These are phyloP conservation scores for Endotricha flammealis DNA, from an alignment of 2,888 invertebrate species.

Conservation along the genomic window DNA sequence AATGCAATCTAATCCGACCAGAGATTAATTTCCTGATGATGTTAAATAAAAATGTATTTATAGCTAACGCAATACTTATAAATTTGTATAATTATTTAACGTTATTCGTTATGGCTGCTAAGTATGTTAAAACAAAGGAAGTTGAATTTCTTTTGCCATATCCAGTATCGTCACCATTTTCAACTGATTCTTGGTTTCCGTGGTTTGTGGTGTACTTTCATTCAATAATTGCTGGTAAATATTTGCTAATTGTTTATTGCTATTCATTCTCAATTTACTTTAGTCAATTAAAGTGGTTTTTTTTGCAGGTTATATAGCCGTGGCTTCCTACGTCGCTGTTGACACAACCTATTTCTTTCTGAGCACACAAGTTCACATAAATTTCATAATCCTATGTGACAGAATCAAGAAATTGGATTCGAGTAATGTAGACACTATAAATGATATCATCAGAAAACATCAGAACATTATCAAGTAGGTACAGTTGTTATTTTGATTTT, in stretches of 20 bases:
- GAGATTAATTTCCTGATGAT: slow-evolving; percentile 7
- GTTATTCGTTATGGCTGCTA: slow-evolving; percentile 5
- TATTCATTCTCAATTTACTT: too few species aligned
- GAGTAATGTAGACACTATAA: slow-evolving; percentile 1
- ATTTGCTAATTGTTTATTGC: too few species aligned
- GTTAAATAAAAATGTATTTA: slow-evolving; percentile 6
- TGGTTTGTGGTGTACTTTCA: slow-evolving; percentile 15
- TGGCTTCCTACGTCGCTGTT: slow-evolving; percentile 2
- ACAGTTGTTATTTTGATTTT: neutral
- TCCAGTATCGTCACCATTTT: slow-evolving; percentile 12
- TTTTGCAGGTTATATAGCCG: slow-evolving; percentile 10
- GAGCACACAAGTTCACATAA: slow-evolving; percentile 11
- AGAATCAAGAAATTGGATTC: neutral
- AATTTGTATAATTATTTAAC: slow-evolving; percentile 9
- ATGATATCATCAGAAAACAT: slow-evolving; percentile 8
- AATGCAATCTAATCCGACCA: neutral
- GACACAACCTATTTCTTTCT: slow-evolving; percentile 12
- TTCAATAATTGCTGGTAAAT: slow-evolving; percentile 11
- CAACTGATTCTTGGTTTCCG: slow-evolving; percentile 12
- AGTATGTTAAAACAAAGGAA: slow-evolving; percentile 4
- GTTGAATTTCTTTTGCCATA: slow-evolving; percentile 11
- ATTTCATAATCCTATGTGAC: slow-evolving; percentile 10
- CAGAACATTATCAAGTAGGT: slow-evolving; percentile 15
- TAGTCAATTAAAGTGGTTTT: too few species aligned
- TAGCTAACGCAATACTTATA: slow-evolving; percentile 2